These are phyloP conservation scores for Trichonephila inaurata DNA, from an alignment of 1,140 invertebrate species.

Conservation along the genomic window DNA sequence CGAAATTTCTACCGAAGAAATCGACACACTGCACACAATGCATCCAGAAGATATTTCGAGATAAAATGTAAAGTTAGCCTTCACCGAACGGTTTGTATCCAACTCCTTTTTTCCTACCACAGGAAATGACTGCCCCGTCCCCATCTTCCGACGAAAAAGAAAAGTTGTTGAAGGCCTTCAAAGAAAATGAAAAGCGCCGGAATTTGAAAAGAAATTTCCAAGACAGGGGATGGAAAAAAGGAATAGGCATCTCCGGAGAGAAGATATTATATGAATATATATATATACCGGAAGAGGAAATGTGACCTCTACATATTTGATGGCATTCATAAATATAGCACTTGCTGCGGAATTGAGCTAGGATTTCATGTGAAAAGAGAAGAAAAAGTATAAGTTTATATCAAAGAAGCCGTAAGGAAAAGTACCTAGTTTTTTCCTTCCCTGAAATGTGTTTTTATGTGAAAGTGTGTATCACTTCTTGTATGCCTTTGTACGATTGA, in stretches of 20 bases:
- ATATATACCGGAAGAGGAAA: constrained; percentile 50
- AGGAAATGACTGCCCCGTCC: constrained; percentile 9
- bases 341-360: constrained; percentile 44
- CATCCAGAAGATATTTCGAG: not conserved
- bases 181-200: not conserved
- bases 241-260: constrained; percentile 22
- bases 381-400: constrained; percentile 14
- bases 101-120: not conserved
- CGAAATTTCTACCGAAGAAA: not conserved
- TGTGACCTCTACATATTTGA: constrained; percentile 57
- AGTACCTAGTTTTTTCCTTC: not conserved
- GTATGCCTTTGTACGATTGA: not conserved
- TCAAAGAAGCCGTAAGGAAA: constrained; percentile 19
- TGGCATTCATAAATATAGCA: constrained; percentile 51
- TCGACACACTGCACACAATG: not conserved
- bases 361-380: constrained; percentile 31
- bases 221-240: not conserved
- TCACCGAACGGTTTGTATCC: constrained; percentile 9
- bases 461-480: not conserved
- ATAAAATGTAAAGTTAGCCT: constrained; percentile 33
- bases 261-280: constrained; percentile 20
- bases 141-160: not conserved
- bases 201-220: constrained; percentile 1
- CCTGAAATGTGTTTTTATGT: constrained; percentile 1
- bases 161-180: constrained; percentile 18